A percentile compares a stretch with the other conserved stretches of the same genome.
These are phyloP conservation scores for Hypercompe scribonia DNA, from an alignment of 2,888 invertebrate species.

Conservation along the genomic window DNA sequence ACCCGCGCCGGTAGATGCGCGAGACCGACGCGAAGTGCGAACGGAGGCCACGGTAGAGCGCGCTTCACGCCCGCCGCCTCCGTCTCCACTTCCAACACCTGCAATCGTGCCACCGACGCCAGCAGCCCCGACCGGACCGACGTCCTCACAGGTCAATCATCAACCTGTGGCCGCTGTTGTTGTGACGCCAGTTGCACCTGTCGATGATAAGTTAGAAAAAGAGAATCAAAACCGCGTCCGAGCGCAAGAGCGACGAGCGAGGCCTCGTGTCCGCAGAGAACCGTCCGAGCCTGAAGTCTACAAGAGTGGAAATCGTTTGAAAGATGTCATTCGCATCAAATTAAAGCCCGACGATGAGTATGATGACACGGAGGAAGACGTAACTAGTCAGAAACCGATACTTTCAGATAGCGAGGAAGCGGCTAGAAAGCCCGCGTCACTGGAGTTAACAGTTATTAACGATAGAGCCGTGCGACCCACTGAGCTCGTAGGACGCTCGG, in stretches of 20 bases:
- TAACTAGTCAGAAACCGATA: conserved; percentile 47
- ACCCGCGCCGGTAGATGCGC: conserved; percentile 60
- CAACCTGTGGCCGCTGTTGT: conserved; percentile 1
- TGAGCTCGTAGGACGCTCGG: conserved; percentile 69
- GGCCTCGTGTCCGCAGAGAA: conserved; percentile 67
- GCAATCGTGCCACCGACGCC: conserved; percentile 32
- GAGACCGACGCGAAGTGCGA: conserved; percentile 72
- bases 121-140: conserved; percentile 28
- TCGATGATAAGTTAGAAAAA: conserved; percentile 69
- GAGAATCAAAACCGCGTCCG: conserved; percentile 69
- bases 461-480: conserved; percentile 72
- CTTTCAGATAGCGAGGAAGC: conserved; percentile 50
- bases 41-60: conserved; percentile 75
- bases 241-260: conserved; percentile 68
- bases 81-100: conserved; percentile 14
- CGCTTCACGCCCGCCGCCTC: conserved; percentile 30
- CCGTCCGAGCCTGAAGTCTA: conserved; percentile 75
- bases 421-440: conserved; percentile 86
- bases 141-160: conserved; percentile 26
- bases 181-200: conserved; percentile 34
- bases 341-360: conserved; percentile 92
- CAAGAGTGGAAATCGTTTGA: conserved; percentile 67
- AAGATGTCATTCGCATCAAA: conserved; percentile 87
- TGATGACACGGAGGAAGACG: conserved; percentile 78
- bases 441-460: conserved; percentile 77